Percentiles rank a stretch among this genome's conserved stretches.
Evolutionary conservation across 2,888 invertebrate genomes (phyloP).

Genomic region (Podabrus alpinus): DNA sequence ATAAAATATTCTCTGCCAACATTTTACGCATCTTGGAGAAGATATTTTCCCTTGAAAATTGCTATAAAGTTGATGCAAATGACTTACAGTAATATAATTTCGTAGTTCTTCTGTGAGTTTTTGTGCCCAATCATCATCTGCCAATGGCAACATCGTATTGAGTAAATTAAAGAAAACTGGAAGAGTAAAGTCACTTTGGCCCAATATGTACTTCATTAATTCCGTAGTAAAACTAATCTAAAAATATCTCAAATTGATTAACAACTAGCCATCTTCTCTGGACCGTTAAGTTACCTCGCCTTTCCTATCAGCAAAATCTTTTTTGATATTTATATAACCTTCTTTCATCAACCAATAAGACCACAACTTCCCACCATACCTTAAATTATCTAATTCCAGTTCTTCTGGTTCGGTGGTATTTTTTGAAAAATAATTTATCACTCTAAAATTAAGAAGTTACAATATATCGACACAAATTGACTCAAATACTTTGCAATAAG

Average conservation of each 20-base stretch:
- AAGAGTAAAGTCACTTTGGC: slow-evolving; percentile 67
- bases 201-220: slow-evolving; percentile 64
- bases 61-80: neutral
- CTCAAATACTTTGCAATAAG: slow-evolving; percentile 62
- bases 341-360: slow-evolving; percentile 77
- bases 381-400: slow-evolving; percentile 53
- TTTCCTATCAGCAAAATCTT: slow-evolving; percentile 66
- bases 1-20: too few relatives aligned
- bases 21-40: neutral
- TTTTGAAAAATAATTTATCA: slow-evolving; percentile 55
- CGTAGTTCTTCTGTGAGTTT: slow-evolving; percentile 62
- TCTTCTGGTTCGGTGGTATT: slow-evolving; percentile 42
- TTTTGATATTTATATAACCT: slow-evolving; percentile 62
- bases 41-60: neutral
- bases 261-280: neutral
- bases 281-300: slow-evolving; percentile 52
- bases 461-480: neutral
- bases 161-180: slow-evolving; percentile 70
- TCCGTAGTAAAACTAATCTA: slow-evolving; percentile 60
- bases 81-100: slow-evolving; percentile 64
- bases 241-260: slow-evolving; percentile 18
- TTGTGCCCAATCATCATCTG: slow-evolving; percentile 68
- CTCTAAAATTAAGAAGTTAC: slow-evolving; percentile 42
- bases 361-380: slow-evolving; percentile 71
- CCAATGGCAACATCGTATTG: slow-evolving; percentile 68